Conservation (phyloP, 1,140 invertebrate species). For the Globodera rostochiensis region DNA sequence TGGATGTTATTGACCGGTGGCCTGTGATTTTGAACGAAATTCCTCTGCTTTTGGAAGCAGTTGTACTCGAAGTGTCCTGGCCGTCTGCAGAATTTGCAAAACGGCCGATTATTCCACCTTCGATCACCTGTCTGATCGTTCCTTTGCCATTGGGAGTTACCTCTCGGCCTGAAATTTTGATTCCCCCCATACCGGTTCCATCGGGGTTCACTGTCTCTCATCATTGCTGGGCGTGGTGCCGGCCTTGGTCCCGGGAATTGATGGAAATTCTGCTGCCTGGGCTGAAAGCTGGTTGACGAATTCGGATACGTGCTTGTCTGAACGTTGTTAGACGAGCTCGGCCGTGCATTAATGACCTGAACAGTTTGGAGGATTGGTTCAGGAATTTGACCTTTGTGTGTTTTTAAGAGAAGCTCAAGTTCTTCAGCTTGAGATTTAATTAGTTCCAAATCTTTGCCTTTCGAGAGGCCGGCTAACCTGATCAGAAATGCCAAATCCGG, state of each 20-base stretch:
- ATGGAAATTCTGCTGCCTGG: neutral
- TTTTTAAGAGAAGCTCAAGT: neutral
- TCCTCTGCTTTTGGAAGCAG: no score
- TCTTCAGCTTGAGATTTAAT: constrained; percentile 1
- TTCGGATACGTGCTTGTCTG: neutral
- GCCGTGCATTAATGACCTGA: neutral
- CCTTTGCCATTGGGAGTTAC: neutral
- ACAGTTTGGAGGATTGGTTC: constrained; percentile 2
- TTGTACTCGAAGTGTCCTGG: neutral
- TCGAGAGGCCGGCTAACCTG: neutral
- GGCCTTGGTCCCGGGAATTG: neutral
- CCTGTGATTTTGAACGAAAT: no score
- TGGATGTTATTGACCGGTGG: no score
- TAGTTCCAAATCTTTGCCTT: neutral
- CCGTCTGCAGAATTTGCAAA: neutral
- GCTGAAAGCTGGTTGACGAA: neutral
- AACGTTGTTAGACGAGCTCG: neutral
- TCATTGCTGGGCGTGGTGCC: no score
- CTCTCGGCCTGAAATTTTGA: neutral
- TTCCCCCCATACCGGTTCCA: neutral
- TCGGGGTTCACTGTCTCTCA: no score
- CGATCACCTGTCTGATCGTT: neutral
- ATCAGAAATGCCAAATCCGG: neutral
- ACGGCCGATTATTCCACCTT: neutral
- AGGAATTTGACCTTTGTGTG: neutral